Conservation (phyloP, 1,140 invertebrate species). For the Zaprionus kolodkinae region DNA sequence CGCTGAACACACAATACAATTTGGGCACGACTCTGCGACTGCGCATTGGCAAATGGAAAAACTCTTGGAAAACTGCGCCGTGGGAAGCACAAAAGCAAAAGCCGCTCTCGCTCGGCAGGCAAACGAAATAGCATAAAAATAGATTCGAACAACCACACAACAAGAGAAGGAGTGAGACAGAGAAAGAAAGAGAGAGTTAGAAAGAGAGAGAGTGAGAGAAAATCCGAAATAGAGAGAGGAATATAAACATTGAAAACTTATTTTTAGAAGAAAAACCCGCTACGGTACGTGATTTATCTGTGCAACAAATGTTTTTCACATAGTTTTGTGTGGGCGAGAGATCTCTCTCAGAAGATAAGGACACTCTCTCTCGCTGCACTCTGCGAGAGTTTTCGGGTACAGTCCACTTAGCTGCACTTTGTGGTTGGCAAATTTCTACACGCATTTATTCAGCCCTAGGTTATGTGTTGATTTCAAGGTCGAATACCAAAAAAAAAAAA, state of each 20-base stretch:
- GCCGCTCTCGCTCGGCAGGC: slow-evolving; percentile 50
- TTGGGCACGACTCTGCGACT: slow-evolving; percentile 37
- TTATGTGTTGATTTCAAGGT: slow-evolving; percentile 49
- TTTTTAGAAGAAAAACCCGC: slow-evolving; percentile 68
- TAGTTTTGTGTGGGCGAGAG: slow-evolving; percentile 51
- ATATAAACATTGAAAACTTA: slow-evolving; percentile 63
- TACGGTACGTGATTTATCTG: slow-evolving; percentile 47
- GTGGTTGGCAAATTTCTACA: slow-evolving; percentile 61
- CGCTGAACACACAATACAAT: slow-evolving; percentile 27
- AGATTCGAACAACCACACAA: slow-evolving; percentile 31
- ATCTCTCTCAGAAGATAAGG: slow-evolving; percentile 25
- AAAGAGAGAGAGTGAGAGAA: slow-evolving; percentile 21
- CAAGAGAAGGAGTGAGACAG: slow-evolving; percentile 1
- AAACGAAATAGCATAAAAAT: slow-evolving; percentile 45
- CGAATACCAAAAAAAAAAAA: slow-evolving; percentile 19
- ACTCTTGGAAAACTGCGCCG: slow-evolving; percentile 56
- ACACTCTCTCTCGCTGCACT: background rate
- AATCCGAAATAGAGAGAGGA: slow-evolving; percentile 23
- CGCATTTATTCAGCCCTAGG: background rate
- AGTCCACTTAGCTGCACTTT: slow-evolving; percentile 58
- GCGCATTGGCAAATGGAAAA: slow-evolving; percentile 50
- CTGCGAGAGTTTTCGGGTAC: slow-evolving; percentile 36
- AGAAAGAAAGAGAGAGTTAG: slow-evolving; percentile 2
- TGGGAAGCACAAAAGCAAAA: slow-evolving; percentile 68
- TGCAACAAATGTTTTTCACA: slow-evolving; percentile 45